Percentiles rank a stretch among this genome's conserved stretches.
These are phyloP conservation scores for Axis porcinus DNA, from an alignment of 2,113 vertebrate genomes.

Conservation along the genomic window DNA sequence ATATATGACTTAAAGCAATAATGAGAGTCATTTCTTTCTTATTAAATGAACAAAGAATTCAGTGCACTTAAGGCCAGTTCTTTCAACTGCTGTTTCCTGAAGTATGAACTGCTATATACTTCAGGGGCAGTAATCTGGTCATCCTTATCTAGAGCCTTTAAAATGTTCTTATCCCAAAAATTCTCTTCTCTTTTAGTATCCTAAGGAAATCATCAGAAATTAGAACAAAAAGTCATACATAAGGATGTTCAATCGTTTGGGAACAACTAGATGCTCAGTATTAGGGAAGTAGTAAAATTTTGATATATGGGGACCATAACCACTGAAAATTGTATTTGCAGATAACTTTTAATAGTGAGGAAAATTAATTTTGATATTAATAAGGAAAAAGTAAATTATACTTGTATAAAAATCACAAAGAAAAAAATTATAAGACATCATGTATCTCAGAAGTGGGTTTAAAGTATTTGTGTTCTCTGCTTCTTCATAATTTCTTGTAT, in stretches of 20 bases:
- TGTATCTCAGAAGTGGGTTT: background rate
- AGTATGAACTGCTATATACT: background rate
- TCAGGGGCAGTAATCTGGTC: background rate
- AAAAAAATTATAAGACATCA: background rate
- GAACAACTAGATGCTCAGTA: background rate
- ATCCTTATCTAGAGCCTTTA: background rate
- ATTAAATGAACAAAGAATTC: background rate
- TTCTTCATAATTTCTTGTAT: background rate
- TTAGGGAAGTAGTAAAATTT: background rate
- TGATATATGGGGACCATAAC: background rate
- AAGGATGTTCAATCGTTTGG: background rate
- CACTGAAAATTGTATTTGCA: background rate
- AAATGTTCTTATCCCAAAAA: background rate
- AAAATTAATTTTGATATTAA: background rate
- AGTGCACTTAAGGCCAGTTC: background rate
- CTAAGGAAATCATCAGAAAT: slow-evolving; percentile 1
- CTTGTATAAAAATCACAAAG: background rate
- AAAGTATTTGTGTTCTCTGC: background rate
- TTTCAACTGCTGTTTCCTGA: background rate
- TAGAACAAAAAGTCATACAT: background rate
- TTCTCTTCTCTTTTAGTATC: background rate
- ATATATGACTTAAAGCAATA: background rate
- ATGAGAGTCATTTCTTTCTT: background rate
- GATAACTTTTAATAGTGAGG: background rate
- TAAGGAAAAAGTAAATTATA: background rate